Evolutionary conservation across 2,888 invertebrate genomes (phyloP).

Genomic region (Pseudococcus longispinus): DNA sequence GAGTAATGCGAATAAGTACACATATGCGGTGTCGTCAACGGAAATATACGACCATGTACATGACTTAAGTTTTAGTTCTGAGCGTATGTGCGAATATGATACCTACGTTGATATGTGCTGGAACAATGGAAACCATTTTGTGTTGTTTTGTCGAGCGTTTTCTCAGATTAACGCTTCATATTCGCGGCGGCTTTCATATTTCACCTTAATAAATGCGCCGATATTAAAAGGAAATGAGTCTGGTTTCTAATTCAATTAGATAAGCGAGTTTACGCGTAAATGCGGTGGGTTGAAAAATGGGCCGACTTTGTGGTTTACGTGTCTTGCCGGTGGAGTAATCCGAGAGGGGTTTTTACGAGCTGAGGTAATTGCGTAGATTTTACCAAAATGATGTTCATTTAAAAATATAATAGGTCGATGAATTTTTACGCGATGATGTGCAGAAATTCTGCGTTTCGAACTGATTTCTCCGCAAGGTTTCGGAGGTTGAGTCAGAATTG

Average conservation of each 20-base stretch:
- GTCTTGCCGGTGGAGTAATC: background rate
- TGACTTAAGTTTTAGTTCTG: constrained; percentile 2
- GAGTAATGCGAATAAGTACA: background rate
- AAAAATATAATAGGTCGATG: too few relatives aligned
- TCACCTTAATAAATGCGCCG: constrained; percentile 8
- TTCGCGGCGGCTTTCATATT: constrained; percentile 14
- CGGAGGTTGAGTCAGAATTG: too few relatives aligned
- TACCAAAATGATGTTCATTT: too few relatives aligned
- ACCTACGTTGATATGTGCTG: background rate
- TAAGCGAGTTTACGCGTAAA: background rate
- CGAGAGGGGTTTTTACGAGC: background rate
- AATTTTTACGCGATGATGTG: too few relatives aligned
- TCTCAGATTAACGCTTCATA: constrained; percentile 1
- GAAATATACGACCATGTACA: constrained; percentile 10
- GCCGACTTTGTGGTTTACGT: background rate
- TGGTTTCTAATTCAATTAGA: constrained; percentile 16
- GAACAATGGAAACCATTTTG: constrained; percentile 7
- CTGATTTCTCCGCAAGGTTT: too few relatives aligned
- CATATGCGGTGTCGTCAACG: background rate
- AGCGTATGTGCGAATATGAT: background rate
- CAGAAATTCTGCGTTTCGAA: too few relatives aligned
- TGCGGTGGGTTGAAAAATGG: background rate
- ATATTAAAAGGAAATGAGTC: constrained; percentile 8
- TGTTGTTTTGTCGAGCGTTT: constrained; percentile 3
- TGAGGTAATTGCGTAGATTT: background rate